Conservation (phyloP, 92 coral and sea anemone genomes). For the Epizoanthus rinbou region DNA sequence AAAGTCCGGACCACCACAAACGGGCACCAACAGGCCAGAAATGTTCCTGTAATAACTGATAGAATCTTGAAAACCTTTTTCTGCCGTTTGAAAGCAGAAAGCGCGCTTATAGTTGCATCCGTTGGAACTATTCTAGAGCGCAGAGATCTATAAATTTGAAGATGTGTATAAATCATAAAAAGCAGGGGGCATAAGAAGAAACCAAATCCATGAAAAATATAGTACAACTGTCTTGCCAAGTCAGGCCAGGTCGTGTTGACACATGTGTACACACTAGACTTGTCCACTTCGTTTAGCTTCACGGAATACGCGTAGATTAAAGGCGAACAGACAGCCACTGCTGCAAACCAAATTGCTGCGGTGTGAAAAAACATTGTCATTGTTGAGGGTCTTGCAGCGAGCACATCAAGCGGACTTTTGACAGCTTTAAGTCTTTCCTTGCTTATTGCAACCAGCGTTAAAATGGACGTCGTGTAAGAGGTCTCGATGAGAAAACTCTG, state of each 20-base stretch:
- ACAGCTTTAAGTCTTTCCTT: slow-evolving; percentile 11
- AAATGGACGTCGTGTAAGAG: neutral
- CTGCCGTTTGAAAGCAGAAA: slow-evolving; percentile 24
- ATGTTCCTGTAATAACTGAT: slow-evolving; percentile 1
- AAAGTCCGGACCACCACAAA: slow-evolving; percentile 18
- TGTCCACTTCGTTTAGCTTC: neutral
- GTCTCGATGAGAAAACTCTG: slow-evolving; percentile 10
- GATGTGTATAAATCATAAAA: neutral
- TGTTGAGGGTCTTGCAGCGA: neutral
- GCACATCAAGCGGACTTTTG: neutral
- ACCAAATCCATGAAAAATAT: neutral
- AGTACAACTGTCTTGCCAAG: slow-evolving; percentile 8
- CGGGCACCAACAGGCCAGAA: slow-evolving; percentile 21
- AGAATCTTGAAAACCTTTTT: slow-evolving; percentile 16
- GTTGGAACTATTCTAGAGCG: neutral
- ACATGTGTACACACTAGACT: neutral
- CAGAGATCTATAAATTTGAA: neutral
- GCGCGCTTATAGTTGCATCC: neutral
- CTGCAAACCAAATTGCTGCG: neutral
- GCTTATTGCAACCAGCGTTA: slow-evolving; percentile 3
- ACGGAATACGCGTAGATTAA: slow-evolving; percentile 6
- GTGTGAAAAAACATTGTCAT: neutral
- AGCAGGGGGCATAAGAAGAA: neutral
- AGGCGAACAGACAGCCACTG: slow-evolving; percentile 1
- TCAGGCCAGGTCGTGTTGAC: neutral